These are phyloP conservation scores for Tychaedon coryphoeus DNA, from an alignment of 2,113 vertebrate species.

Conservation along the genomic window DNA sequence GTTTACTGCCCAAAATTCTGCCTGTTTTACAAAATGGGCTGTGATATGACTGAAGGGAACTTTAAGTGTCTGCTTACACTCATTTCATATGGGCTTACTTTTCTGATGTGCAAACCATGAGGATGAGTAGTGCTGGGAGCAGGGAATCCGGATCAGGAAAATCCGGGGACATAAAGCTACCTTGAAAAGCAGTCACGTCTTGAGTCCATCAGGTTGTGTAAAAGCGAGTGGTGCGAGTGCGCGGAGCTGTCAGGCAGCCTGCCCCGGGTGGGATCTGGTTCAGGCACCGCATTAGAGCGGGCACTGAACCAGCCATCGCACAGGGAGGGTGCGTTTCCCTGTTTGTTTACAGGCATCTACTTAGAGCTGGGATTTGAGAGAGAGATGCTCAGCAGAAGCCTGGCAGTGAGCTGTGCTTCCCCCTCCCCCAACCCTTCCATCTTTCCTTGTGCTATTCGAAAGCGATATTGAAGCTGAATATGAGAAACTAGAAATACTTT, in stretches of 20 bases:
- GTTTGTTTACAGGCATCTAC: constrained; percentile 34
- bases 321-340: background rate
- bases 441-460: background rate
- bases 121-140: background rate
- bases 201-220: background rate
- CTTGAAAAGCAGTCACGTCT: background rate
- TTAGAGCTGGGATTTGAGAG: background rate
- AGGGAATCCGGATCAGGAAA: background rate
- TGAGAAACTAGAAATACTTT: background rate
- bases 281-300: background rate
- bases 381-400: constrained; percentile 14
- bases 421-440: background rate
- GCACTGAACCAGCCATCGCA: background rate
- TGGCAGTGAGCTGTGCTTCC: background rate
- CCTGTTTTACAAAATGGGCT: background rate
- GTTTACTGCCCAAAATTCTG: background rate
- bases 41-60: background rate
- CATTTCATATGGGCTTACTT: background rate
- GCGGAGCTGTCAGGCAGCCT: background rate
- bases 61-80: background rate
- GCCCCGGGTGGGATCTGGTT: background rate
- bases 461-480: background rate
- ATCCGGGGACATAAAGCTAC: background rate
- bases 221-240: background rate
- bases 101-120: background rate